Evolutionary conservation across 2,797 vertebrate genomes (phyloP), one percentile per base, ranked within the genome.

Genomic region (Serranus cabrilla): DNA sequence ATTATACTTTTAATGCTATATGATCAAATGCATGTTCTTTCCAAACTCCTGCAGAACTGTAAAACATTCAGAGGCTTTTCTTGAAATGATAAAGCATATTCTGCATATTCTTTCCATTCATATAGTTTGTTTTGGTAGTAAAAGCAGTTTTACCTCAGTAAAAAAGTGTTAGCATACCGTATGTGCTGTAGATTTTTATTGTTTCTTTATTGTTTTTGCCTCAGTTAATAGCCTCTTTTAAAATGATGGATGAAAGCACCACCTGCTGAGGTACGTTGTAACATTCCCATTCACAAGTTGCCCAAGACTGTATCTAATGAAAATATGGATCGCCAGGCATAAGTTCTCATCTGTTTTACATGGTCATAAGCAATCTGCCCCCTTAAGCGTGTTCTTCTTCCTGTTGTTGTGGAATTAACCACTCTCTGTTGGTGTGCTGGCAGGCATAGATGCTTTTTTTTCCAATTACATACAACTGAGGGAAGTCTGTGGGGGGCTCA

Each of bases 381-480:
- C 40, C 57, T 8, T 21, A 47, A 66, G n/a, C 23, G 43, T 42
- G 46, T 58, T 55, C 64, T 55, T 73, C 2, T 62, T 74, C 40
- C 52, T 68, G 20, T 70, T 87, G 31, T 71, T 75, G 55, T 60
- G 59, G 57, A 74, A 82, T 88, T 77, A 84, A 73, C 49, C 55
- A 52, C 46, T 74, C 34, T 70, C 54, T 55, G 57, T 42, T 68
- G 42, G 55, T 64, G 77, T 52, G 50, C 69, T 80, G 27, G 64
- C 68, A 78, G 74, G 23, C 59, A 49, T 65, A 21, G n/a, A 80
- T 61, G 40, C 42, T 42, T 49, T 64, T 74, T 25, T 27, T 20
- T 12, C 17, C 88, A 89, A 87, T 87, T 87, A 88, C 52, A 7
- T 75, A 47, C 62, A 74, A 39, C 46, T 40, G 60, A 59, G 51